Evolutionary conservation across 2,113 vertebrate species (phyloP), one percentile per base, ranked within the genome.

Genomic region (Tangachromis dhanisi): DNA sequence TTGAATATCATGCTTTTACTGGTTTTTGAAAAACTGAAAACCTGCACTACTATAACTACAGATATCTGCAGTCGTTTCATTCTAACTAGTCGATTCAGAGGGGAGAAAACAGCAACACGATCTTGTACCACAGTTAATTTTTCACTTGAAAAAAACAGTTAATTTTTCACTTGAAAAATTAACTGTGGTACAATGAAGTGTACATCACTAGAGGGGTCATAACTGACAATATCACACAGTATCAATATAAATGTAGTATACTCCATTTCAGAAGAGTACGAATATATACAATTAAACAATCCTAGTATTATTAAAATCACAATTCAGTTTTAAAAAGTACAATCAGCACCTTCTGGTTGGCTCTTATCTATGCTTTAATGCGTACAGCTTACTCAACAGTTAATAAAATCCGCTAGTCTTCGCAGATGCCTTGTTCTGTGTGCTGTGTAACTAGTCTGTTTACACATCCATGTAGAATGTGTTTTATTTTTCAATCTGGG

Each of bases 381-480:
- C 24, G 51, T 49, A 49, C 35, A 66, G 33, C 49, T 83, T 47
- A 71, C 31, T 76, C 73, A n/a, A 5, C 26, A 19, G 51, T 68
- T 68, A 21, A 38, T 61, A 73, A 13, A 59, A 29, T 29, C 76
- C 13, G 51, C 9, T 83, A 19, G 63, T 85, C 24, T 49, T 86
- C 57, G 85, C 68, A 88, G 80, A 91, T 89, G 87, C 88, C 83
- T 92, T 90, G 81, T 85, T 86, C 38, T 54, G n/a, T 45, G 68
- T 87, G 84, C 81, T 8, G 21, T 90, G 71, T 61, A 57, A 53
- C 59, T 86, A 78, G 12, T 81, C 13, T 4, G n/a, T 84, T 21
- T 42, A 82, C 83, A 47, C 29, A 83, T 76, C 45, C 19, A 12
- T 17, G 55, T 9, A 83, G 33, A 71, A 9, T 85, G 61, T 16